phyloP scores from a whole-genome alignment of 1,140 invertebrate species.

The Zaprionus capensis region DNA sequence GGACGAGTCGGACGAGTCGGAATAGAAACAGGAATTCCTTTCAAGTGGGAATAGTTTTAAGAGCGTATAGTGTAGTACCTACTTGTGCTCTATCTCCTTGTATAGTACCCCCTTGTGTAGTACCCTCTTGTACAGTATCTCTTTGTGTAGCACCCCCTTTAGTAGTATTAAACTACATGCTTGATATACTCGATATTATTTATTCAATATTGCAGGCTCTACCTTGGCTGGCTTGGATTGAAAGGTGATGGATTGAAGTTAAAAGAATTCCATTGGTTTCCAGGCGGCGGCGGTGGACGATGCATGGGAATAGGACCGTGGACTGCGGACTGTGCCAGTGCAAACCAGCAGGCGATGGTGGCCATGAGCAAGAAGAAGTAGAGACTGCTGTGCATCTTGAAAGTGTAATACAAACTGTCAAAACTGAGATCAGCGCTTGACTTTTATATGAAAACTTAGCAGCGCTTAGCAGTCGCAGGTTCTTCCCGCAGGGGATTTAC shows the following conservation, averaged over 20 bases:
- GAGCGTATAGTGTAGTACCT: too few relatives aligned
- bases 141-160: too few relatives aligned
- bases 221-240: slow-evolving; percentile 18
- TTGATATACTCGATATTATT: background rate
- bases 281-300: slow-evolving; percentile 2
- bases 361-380: background rate
- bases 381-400: slow-evolving; percentile 3
- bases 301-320: background rate
- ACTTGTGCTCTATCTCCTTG: too few relatives aligned
- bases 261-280: slow-evolving; percentile 18
- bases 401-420: background rate
- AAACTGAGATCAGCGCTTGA: too few relatives aligned
- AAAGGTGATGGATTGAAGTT: slow-evolving; percentile 13
- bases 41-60: too few relatives aligned
- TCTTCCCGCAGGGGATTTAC: slow-evolving; percentile 8
- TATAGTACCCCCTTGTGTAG: too few relatives aligned
- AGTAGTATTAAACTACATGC: too few relatives aligned
- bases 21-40: too few relatives aligned
- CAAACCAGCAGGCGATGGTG: slow-evolving; percentile 1
- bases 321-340: background rate
- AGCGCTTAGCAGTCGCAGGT: background rate
- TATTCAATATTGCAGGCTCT: background rate
- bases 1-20: too few relatives aligned
- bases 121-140: too few relatives aligned
- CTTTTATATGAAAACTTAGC: slow-evolving; percentile 3